Conservation (phyloP, 2,888 invertebrate genomes). For the Teleiodes luculella region DNA sequence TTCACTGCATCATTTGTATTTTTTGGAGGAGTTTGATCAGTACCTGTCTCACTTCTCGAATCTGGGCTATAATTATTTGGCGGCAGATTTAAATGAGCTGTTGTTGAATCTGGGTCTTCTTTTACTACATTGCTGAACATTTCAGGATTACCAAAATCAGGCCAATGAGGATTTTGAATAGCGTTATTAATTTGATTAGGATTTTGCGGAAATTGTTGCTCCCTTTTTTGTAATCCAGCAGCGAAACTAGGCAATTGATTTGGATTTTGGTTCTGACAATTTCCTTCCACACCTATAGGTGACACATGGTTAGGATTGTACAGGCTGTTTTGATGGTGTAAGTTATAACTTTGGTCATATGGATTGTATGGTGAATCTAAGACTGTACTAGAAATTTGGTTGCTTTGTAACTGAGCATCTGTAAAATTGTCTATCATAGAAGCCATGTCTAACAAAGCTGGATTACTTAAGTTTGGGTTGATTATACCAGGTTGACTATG, state of each 20-base stretch:
- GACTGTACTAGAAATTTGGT: conserved; percentile 91
- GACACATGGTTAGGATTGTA: conserved; percentile 78
- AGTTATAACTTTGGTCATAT: conserved; percentile 81
- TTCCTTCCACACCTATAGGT: conserved; percentile 65
- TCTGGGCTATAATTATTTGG: conserved; percentile 75
- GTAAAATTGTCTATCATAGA: conserved; percentile 88
- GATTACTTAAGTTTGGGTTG: conserved; percentile 69
- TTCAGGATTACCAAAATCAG: conserved; percentile 65
- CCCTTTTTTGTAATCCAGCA: conserved; percentile 63
- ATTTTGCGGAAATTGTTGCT: conserved; percentile 45
- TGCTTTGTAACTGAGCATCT: conserved; percentile 88
- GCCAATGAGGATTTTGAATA: conserved; percentile 60
- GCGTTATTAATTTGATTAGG: conserved; percentile 36
- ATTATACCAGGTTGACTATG: conserved; percentile 68
- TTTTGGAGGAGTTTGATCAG: conserved; percentile 54
- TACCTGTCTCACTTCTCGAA: conserved; percentile 71
- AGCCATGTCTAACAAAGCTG: conserved; percentile 84
- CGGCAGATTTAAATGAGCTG: conserved; percentile 72
- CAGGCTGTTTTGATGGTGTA: conserved; percentile 81
- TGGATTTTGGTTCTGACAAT: conserved; percentile 50
- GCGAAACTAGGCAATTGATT: conserved; percentile 70
- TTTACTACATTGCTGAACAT: conserved; percentile 78
- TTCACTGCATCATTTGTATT: conserved; percentile 49
- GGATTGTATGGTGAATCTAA: conserved; percentile 83
- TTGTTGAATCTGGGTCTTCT: conserved; percentile 88